phyloP scores from a whole-genome alignment of 2,797 vertebrate species.

The Fringilla coelebs region DNA sequence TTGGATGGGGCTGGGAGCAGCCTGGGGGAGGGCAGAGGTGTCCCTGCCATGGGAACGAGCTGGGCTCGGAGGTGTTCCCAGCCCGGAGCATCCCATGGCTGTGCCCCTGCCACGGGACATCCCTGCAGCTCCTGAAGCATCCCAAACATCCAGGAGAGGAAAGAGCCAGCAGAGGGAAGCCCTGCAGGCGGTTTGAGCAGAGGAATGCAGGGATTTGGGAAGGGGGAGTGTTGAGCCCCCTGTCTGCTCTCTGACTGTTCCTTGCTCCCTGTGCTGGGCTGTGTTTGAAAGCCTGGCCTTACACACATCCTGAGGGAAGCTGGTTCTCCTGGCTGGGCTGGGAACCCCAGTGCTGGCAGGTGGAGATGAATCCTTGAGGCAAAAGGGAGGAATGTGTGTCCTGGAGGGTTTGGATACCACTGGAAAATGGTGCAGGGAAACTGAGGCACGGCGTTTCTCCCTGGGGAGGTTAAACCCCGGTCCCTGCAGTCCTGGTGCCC shows the following conservation, averaged over 20 bases:
- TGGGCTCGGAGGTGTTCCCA: not conserved
- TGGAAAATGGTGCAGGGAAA: not conserved
- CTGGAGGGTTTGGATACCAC: not conserved
- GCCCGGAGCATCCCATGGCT: not conserved
- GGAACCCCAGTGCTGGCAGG: accelerated
- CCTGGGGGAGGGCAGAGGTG: not conserved
- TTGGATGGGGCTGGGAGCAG: accelerated
- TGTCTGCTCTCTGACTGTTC: not conserved
- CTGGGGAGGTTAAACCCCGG: accelerated
- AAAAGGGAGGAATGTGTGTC: accelerated
- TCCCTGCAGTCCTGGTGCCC: accelerated
- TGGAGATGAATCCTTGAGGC: not conserved
- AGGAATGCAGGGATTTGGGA: slow-evolving; percentile 28
- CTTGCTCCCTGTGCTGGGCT: accelerated
- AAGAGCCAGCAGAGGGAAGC: not conserved
- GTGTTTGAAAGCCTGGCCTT: not conserved
- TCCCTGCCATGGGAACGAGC: not conserved
- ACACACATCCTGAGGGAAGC: accelerated
- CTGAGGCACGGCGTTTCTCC: accelerated
- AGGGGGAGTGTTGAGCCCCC: not conserved
- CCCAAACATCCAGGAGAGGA: not conserved
- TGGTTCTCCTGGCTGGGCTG: not conserved
- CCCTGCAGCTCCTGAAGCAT: not conserved
- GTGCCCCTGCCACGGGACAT: accelerated
- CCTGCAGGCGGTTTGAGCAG: not conserved